Evolutionary conservation across 1,140 invertebrate genomes (phyloP).

Genomic region (Drosophila willistoni): DNA sequence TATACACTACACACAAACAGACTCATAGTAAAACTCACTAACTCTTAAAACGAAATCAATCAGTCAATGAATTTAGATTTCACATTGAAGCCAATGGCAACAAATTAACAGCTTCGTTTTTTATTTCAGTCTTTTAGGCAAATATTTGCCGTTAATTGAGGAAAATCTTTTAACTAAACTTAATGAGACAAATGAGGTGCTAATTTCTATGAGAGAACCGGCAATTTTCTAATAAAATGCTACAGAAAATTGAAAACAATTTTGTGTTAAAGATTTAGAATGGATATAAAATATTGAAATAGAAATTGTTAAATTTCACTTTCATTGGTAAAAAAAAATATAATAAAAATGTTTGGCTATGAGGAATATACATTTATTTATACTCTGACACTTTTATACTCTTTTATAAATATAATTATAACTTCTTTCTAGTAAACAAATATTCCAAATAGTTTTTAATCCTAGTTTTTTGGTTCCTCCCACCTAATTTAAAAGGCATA

Average conservation of each 20-base stretch:
- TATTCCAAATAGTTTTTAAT: too few relatives aligned
- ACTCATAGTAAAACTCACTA: neutral
- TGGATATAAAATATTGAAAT: neutral
- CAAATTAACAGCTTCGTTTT: constrained; percentile 67
- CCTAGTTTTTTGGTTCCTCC: too few relatives aligned
- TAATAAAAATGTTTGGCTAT: too few relatives aligned
- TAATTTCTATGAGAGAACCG: constrained; percentile 29
- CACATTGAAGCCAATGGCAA: constrained; percentile 39
- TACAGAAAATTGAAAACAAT: constrained; percentile 1
- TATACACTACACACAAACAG: neutral
- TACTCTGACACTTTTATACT: too few relatives aligned
- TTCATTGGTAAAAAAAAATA: neutral
- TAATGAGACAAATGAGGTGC: constrained; percentile 44
- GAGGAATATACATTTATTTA: too few relatives aligned
- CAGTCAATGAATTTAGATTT: constrained; percentile 62
- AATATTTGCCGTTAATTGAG: constrained; percentile 51
- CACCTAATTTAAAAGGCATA: too few relatives aligned
- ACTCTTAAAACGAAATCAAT: constrained; percentile 52
- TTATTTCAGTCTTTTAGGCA: constrained; percentile 35
- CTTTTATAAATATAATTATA: too few relatives aligned
- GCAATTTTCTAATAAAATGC: neutral
- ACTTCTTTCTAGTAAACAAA: too few relatives aligned
- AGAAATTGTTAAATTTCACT: constrained; percentile 18
- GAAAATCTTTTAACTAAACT: constrained; percentile 43
- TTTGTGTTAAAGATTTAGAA: neutral